Percentiles rank a stretch among this genome's conserved stretches.
These are phyloP conservation scores for Xestia c-nigrum DNA, from an alignment of 2,888 invertebrate genomes.

Conservation along the genomic window DNA sequence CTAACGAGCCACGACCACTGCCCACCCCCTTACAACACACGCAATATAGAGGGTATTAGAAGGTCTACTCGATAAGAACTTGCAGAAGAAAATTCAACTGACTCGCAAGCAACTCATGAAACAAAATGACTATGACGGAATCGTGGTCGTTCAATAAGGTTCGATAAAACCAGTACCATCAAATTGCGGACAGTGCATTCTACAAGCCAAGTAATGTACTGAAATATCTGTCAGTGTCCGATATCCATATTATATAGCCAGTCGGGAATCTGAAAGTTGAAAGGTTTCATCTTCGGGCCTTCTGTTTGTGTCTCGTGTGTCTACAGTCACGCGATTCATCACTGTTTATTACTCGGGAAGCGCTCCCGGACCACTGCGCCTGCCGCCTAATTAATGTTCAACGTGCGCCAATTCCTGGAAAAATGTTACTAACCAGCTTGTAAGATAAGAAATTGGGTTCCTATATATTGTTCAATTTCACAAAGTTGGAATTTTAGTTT, in stretches of 20 bases:
- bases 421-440: constrained; percentile 33
- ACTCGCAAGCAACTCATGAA: background rate
- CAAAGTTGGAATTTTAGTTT: background rate
- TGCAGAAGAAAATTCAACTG: background rate
- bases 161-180: background rate
- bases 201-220: background rate
- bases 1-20: constrained; percentile 55
- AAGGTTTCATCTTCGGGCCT: background rate
- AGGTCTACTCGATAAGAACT: constrained; percentile 3
- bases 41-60: background rate
- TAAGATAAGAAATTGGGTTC: constrained; percentile 9
- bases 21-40: constrained; percentile 15
- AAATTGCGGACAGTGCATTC: background rate
- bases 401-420: constrained; percentile 41
- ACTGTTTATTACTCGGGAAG: constrained; percentile 54
- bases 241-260: background rate
- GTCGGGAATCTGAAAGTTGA: background rate
- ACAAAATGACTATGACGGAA: background rate
- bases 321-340: constrained; percentile 47
- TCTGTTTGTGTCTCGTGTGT: background rate
- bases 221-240: background rate
- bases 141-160: background rate
- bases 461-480: constrained; percentile 14
- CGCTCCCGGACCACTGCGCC: constrained; percentile 34
- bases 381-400: constrained; percentile 48